Conservation (phyloP, 2,888 invertebrate species). For the Gasteruption jaculator region DNA sequence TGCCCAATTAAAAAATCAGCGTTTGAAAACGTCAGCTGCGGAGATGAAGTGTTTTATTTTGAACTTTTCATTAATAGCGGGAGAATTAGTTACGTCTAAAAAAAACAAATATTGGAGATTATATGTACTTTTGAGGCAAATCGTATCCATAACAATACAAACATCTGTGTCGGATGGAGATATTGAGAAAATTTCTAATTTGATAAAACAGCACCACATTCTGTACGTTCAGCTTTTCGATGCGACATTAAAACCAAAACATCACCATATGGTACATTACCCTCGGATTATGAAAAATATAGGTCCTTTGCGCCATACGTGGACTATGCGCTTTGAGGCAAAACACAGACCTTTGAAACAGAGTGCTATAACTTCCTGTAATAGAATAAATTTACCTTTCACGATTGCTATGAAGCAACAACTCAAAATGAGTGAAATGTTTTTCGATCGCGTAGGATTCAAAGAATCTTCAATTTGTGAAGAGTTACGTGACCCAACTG, state of each 20-base stretch:
- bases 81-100: constrained; percentile 10
- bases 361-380: constrained; percentile 6
- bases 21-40: constrained; percentile 18
- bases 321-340: too few relatives aligned
- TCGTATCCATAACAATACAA: constrained; percentile 1
- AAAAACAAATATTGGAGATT: constrained; percentile 11
- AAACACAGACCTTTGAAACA: too few relatives aligned
- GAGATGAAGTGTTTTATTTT: constrained; percentile 14
- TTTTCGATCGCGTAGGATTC: too few relatives aligned
- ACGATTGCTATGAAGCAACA: constrained; percentile 17
- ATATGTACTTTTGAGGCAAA: constrained; percentile 3
- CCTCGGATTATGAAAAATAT: too few relatives aligned
- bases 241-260: too few relatives aligned
- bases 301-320: too few relatives aligned
- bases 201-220: background rate
- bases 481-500: constrained; percentile 1
- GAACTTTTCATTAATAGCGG: constrained; percentile 9
- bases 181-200: too few relatives aligned
- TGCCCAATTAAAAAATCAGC: constrained; percentile 13
- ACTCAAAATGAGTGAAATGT: constrained; percentile 4
- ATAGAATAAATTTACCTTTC: constrained; percentile 15
- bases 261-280: too few relatives aligned
- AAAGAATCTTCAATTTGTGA: background rate
- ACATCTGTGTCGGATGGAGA: background rate
- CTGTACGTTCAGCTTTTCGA: background rate